These are phyloP conservation scores for Zoanthus sansibaricus DNA, from an alignment of 92 coral and sea anemone genomes.

Conservation along the genomic window DNA sequence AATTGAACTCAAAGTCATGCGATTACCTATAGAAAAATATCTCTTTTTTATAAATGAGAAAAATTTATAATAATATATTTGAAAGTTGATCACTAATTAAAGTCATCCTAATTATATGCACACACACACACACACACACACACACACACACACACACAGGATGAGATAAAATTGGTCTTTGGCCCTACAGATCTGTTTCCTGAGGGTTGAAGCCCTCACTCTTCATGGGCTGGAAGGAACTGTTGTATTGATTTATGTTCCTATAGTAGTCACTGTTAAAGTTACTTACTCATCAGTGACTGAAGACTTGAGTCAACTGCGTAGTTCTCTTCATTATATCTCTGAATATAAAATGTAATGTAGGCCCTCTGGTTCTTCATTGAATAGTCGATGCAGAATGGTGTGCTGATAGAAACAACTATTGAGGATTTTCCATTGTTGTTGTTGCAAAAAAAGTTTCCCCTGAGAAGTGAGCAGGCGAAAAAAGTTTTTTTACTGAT, in stretches of 20 bases:
- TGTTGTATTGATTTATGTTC: too few relatives aligned
- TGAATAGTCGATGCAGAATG: constrained; percentile 66
- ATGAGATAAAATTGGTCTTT: too few relatives aligned
- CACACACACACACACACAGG: background rate
- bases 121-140: background rate
- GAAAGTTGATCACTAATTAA: background rate
- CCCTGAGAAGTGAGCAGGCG: constrained; percentile 69
- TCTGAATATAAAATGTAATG: constrained; percentile 63
- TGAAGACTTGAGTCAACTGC: constrained; percentile 66
- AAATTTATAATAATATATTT: too few relatives aligned
- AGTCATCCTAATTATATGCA: constrained; percentile 1
- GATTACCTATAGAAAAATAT: too few relatives aligned
- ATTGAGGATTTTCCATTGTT: constrained; percentile 65
- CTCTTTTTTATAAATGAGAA: too few relatives aligned
- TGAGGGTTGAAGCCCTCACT: too few relatives aligned
- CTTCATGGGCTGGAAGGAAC: too few relatives aligned
- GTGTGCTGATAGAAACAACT: constrained; percentile 69
- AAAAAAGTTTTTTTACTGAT: constrained; percentile 64
- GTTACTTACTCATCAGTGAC: constrained; percentile 55
- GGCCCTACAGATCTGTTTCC: too few relatives aligned
- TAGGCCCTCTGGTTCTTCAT: constrained; percentile 68
- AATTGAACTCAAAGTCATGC: too few relatives aligned
- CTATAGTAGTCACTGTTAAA: constrained; percentile 10
- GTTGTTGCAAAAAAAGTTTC: constrained; percentile 65
- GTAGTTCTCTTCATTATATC: constrained; percentile 65